Evolutionary conservation across 2,113 vertebrate species (phyloP), one percentile per base, ranked within the genome.

Genomic region (Archilochus colubris): DNA sequence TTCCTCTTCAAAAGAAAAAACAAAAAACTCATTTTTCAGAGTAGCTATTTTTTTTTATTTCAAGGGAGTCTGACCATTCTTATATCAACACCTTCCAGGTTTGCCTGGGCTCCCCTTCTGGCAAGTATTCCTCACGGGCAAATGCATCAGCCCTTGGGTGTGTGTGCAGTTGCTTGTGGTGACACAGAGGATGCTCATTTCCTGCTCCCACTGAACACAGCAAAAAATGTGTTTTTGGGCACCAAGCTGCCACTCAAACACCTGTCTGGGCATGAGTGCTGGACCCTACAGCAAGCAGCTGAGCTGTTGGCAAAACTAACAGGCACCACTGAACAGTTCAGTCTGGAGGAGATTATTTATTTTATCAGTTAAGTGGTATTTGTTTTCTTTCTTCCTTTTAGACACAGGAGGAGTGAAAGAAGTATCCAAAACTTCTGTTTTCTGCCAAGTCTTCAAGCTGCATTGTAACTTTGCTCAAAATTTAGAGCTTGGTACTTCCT

Each of bases 261-360:
- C 8, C 76, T 73, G 40, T 31, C 48, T 1, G 4, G 36, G 53
- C 33, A 22, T 0, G 0, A 23, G 25, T 1, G 2, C 7, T 33
- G 36, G 46, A 63, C 25, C 46, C 12, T 61, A n/a, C 10, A 76
- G 91, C 20, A 90, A 76, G 76, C 63, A 92, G 36, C 4, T 1
- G 4, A 68, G 20, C 0, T 40, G 63, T 1, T 85, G 67, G 54
- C 36, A 67, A 74, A 91, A 79, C 25, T 46, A 54, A 63, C 10
- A 43, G 24, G 20, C 61, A 27, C 24, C 54, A 44, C 24, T 23
- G 43, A 91, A 73, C 22, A 44, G 36, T 9, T 81, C 48, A 31
- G 25, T 14, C 16, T 53, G n/a, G 15, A 75, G 67, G 23, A 85
- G 85, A 74, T 30, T 0, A 59, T 82, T 89, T 69, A 66, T 46